These are phyloP conservation scores for Columbina picui DNA, from an alignment of 2,113 vertebrate species.

Conservation along the genomic window DNA sequence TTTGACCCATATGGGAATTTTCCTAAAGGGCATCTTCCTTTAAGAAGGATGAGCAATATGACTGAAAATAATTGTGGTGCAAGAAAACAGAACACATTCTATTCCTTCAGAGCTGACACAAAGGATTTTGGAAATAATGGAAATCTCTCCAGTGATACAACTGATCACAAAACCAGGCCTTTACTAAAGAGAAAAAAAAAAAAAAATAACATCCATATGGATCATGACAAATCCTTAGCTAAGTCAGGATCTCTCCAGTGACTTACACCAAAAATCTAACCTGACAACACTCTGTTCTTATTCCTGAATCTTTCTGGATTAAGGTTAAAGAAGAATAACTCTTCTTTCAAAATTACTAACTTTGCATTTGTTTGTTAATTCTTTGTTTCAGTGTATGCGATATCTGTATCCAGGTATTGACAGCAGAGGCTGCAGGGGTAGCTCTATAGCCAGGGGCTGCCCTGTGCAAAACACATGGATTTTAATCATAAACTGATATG, in stretches of 20 bases:
- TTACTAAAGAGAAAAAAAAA: neutral
- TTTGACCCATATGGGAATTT: neutral
- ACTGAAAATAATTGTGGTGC: neutral
- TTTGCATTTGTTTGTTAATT: neutral
- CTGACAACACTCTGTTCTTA: neutral
- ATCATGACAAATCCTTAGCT: neutral
- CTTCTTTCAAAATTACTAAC: neutral
- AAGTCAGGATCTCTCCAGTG: neutral
- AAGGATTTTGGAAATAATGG: neutral
- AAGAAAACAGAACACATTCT: neutral
- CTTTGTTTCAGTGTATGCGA: neutral
- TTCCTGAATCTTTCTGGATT: neutral
- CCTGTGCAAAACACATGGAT: rapidly evolving
- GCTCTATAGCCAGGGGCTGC: neutral
- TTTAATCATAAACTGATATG: neutral
- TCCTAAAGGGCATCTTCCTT: neutral
- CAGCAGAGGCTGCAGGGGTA: rapidly evolving
- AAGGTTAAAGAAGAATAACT: neutral
- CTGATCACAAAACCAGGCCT: neutral
- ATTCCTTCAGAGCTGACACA: neutral
- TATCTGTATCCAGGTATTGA: neutral
- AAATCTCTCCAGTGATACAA: neutral
- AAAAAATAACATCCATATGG: neutral
- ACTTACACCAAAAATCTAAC: neutral
- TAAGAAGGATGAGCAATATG: neutral